Percentiles rank a stretch among this genome's conserved stretches.
These are phyloP conservation scores for Channa maculata DNA, from an alignment of 2,113 vertebrate species.

Conservation along the genomic window DNA sequence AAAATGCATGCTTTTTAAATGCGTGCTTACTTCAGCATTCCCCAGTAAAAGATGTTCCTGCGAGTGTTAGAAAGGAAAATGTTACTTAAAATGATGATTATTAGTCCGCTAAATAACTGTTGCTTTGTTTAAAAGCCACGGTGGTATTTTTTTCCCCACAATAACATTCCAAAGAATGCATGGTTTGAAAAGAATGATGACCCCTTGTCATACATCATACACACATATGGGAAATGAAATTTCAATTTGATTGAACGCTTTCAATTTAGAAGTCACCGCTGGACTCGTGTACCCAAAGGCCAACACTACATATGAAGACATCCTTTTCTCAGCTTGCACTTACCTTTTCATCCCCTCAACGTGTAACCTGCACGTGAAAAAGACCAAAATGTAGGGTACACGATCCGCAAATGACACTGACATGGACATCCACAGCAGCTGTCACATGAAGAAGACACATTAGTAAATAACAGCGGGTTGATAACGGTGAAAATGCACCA, in stretches of 20 bases:
- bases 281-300: slow-evolving; percentile 52
- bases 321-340: slow-evolving; percentile 12
- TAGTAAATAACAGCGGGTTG: slow-evolving; percentile 82
- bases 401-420: neutral
- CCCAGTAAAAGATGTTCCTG: too few relatives aligned
- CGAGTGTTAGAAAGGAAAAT: neutral
- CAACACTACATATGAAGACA: slow-evolving; percentile 19
- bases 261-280: slow-evolving; percentile 60
- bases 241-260: slow-evolving; percentile 69
- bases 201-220: slow-evolving; percentile 1
- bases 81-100: neutral
- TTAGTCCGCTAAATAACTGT: neutral
- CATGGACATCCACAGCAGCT: slow-evolving; percentile 17
- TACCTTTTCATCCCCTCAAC: slow-evolving; percentile 7
- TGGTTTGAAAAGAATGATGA: slow-evolving; percentile 22
- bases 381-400: slow-evolving; percentile 11
- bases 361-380: slow-evolving; percentile 39
- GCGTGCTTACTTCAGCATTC: neutral
- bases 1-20: neutral
- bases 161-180: neutral
- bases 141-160: neutral
- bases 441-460: slow-evolving; percentile 70
- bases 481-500: slow-evolving; percentile 81
- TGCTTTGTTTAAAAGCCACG: neutral
- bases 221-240: slow-evolving; percentile 63